Conservation (phyloP, 2,797 vertebrate genomes). For the Falco berigora region DNA sequence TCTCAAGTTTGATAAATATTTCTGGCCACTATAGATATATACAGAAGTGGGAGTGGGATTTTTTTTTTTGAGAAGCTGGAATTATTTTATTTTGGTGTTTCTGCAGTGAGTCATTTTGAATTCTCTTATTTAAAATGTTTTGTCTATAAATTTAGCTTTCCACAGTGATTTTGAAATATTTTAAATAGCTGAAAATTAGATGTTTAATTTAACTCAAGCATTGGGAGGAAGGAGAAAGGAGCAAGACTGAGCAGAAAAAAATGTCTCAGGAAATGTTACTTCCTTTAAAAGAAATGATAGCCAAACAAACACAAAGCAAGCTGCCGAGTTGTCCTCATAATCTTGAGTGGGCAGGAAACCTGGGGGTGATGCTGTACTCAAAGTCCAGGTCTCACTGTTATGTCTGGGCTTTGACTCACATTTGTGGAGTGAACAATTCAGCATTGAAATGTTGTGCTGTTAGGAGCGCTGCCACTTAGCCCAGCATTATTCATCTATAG, state of each 20-base stretch:
- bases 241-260: not conserved
- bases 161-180: not conserved
- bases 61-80: not conserved
- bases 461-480: not conserved
- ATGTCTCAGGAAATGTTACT: not conserved
- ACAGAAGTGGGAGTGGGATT: not conserved
- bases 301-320: not conserved
- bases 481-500: not conserved
- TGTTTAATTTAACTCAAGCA: not conserved
- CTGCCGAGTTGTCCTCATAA: not conserved
- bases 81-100: not conserved
- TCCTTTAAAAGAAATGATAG: not conserved
- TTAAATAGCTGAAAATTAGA: not conserved
- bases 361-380: not conserved
- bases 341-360: not conserved
- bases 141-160: not conserved
- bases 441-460: fast-evolving
- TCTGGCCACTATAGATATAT: not conserved
- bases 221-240: not conserved
- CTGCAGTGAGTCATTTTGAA: not conserved
- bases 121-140: not conserved
- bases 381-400: not conserved
- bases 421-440: not conserved
- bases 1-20: not conserved
- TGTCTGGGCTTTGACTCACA: not conserved